These are phyloP conservation scores for Xanthia icteritia DNA, from an alignment of 2,888 invertebrate genomes.

Conservation along the genomic window DNA sequence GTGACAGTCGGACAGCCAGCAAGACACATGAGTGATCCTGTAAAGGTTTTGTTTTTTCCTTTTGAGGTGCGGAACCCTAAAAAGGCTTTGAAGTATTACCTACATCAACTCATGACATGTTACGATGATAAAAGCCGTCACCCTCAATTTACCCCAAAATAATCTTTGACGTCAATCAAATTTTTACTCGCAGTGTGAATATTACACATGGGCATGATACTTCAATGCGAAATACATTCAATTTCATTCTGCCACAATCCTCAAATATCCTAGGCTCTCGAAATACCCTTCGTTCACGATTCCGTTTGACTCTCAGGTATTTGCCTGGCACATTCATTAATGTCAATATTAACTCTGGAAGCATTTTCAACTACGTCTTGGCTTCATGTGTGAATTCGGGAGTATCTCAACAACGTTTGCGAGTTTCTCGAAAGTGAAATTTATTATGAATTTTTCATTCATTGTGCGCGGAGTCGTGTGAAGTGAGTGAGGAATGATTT, in stretches of 20 bases:
- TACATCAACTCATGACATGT: slow-evolving; percentile 1
- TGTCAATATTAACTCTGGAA: slow-evolving; percentile 73
- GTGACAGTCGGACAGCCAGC: too few relatives aligned
- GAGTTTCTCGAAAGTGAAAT: slow-evolving; percentile 49
- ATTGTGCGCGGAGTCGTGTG: slow-evolving; percentile 33
- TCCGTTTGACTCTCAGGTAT: slow-evolving; percentile 68
- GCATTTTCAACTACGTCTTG: slow-evolving; percentile 62
- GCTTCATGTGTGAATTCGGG: slow-evolving; percentile 54
- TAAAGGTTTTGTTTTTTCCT: too few relatives aligned
- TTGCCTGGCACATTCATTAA: slow-evolving; percentile 73
- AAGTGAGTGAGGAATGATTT: slow-evolving; percentile 40
- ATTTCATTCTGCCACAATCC: slow-evolving; percentile 42
- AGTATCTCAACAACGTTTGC: slow-evolving; percentile 30
- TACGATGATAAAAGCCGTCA: neutral
- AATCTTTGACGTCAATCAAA: slow-evolving; percentile 18
- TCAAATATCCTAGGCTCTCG: slow-evolving; percentile 61
- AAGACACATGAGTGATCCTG: too few relatives aligned
- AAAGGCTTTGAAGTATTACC: slow-evolving; percentile 8
- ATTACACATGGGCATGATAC: neutral
- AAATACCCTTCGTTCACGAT: slow-evolving; percentile 64
- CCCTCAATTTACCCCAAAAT: slow-evolving; percentile 18
- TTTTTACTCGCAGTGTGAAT: slow-evolving; percentile 6
- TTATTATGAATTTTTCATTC: slow-evolving; percentile 61
- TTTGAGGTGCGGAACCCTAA: too few relatives aligned
- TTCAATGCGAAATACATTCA: slow-evolving; percentile 46